Conservation (phyloP, 2,113 vertebrate genomes). For the Thunnus thynnus region DNA sequence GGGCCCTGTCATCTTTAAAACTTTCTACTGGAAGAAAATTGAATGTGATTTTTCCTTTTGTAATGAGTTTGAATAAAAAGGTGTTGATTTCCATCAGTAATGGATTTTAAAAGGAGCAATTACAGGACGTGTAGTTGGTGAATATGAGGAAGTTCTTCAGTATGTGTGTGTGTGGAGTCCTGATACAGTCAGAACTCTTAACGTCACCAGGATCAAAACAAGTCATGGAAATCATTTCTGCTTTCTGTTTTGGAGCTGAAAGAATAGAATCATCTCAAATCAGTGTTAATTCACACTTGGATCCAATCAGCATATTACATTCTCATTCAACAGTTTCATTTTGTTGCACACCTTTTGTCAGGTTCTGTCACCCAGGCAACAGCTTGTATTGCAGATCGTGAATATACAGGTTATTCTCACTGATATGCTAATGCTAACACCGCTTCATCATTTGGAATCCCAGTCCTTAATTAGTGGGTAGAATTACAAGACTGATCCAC, state of each 20-base stretch:
- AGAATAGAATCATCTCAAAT: too few species aligned
- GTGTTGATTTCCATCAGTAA: constrained; percentile 6
- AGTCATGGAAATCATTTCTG: too few species aligned
- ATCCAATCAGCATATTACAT: not conserved
- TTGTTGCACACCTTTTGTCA: too few species aligned
- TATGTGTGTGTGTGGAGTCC: not conserved
- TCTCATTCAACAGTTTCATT: not conserved
- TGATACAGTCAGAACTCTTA: not conserved
- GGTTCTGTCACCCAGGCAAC: too few species aligned
- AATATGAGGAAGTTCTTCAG: not conserved
- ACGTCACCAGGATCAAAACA: not conserved
- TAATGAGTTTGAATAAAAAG: constrained; percentile 33
- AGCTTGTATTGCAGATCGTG: too few species aligned
- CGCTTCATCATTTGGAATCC: not conserved
- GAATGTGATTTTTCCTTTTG: constrained; percentile 30
- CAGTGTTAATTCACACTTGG: too few species aligned
- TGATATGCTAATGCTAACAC: not conserved
- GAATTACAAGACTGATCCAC: not conserved
- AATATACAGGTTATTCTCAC: too few species aligned
- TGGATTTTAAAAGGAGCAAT: constrained; percentile 14
- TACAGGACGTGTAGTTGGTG: not conserved
- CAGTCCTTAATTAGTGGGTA: not conserved
- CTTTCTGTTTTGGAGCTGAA: too few species aligned
- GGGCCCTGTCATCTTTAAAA: constrained; percentile 1
- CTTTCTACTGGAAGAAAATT: constrained; percentile 4